Conservation (phyloP, 2,113 vertebrate genomes). For the Fulica atra region DNA sequence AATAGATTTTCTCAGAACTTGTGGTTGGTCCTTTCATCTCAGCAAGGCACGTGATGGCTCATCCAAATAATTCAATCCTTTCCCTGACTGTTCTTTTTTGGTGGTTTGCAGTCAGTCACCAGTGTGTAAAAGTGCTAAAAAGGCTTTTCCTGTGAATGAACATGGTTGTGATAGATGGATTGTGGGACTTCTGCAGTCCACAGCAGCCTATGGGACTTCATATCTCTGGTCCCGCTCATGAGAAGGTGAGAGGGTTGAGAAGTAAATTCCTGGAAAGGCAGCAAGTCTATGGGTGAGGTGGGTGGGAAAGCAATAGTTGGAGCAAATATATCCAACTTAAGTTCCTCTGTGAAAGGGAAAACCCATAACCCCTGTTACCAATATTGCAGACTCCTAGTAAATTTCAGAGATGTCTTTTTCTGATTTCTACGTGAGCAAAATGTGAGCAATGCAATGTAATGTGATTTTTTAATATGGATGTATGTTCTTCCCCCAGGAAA, state of each 20-base stretch:
- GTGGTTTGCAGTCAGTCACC: neutral
- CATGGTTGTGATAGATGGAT: neutral
- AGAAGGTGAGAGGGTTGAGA: neutral
- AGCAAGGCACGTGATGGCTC: neutral
- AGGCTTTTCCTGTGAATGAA: neutral
- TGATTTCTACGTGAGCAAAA: neutral
- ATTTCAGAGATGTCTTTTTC: neutral
- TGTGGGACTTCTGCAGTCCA: neutral
- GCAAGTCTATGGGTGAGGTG: neutral
- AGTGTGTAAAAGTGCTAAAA: neutral
- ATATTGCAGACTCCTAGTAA: neutral
- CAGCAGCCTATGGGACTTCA: neutral
- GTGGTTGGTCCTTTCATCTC: neutral
- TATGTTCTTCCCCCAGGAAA: neutral
- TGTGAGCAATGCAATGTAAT: neutral
- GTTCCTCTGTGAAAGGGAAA: neutral
- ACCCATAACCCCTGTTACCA: neutral
- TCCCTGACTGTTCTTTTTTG: neutral
- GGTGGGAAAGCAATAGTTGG: neutral
- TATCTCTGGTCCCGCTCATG: fast-evolving
- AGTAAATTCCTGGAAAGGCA: neutral
- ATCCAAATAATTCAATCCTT: neutral
- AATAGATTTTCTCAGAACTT: neutral
- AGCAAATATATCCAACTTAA: neutral
- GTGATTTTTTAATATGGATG: neutral